Evolutionary conservation across 2,113 vertebrate species (phyloP).

Genomic region (Vombatus ursinus): DNA sequence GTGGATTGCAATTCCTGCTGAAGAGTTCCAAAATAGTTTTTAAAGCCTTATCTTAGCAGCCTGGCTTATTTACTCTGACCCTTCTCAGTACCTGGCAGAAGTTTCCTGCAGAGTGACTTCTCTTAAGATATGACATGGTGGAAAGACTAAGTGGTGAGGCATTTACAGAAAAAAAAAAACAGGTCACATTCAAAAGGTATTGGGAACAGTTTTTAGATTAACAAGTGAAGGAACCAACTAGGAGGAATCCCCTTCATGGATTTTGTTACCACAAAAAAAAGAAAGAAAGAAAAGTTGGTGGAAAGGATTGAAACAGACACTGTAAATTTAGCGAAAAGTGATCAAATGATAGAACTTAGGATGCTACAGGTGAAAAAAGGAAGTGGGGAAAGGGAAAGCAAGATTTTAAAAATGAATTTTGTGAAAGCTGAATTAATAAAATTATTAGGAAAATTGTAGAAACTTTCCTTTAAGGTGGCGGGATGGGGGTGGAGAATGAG

Average conservation of each 20-base stretch:
- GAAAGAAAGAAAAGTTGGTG: background rate
- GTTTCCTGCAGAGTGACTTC: conserved; percentile 23
- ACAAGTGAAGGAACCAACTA: background rate
- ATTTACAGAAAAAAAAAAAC: conserved; percentile 12
- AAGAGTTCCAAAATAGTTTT: background rate
- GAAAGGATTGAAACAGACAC: background rate
- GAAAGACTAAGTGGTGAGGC: conserved; percentile 16
- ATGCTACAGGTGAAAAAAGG: background rate
- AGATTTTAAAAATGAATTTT: background rate
- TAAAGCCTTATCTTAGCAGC: background rate
- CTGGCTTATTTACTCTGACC: background rate
- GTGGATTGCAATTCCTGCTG: background rate
- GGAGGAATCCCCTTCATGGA: background rate
- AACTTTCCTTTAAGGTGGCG: background rate
- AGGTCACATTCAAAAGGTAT: conserved; percentile 28
- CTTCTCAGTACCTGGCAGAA: conserved; percentile 1
- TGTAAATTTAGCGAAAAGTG: conserved; percentile 30
- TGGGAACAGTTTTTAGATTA: conserved; percentile 24
- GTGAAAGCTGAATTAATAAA: background rate
- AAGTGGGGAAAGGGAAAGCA: background rate
- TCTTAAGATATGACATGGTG: background rate
- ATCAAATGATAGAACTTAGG: background rate
- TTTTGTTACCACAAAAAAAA: conserved; percentile 36
- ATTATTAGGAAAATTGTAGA: conserved; percentile 16
- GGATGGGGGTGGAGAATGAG: background rate